phyloP scores from a whole-genome alignment of 53 echinoderm and acorn worm genomes.

The Echinometra lucunter region DNA sequence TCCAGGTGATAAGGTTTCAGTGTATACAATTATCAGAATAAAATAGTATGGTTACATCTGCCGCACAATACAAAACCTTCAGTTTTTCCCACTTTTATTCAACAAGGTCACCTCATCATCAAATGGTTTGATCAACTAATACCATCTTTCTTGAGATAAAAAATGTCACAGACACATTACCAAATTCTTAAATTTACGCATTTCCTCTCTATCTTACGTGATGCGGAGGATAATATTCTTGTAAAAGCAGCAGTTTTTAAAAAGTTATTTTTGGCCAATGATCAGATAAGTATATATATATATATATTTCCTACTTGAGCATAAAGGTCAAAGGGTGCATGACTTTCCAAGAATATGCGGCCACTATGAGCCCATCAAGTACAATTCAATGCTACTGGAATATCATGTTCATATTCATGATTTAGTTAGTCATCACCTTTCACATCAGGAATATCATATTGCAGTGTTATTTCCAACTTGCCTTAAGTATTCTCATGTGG shows the following conservation, averaged over 20 bases:
- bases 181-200: neutral
- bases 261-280: neutral
- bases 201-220: neutral
- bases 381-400: neutral
- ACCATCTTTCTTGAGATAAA: neutral
- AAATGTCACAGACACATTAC: neutral
- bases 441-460: neutral
- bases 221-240: neutral
- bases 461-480: neutral
- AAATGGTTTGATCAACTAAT: neutral
- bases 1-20: neutral
- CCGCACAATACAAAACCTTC: neutral
- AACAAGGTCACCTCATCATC: neutral
- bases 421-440: neutral
- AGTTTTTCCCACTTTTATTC: neutral
- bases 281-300: slow-evolving; percentile 4
- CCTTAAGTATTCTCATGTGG: neutral
- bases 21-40: neutral
- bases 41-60: neutral
- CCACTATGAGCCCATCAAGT: neutral
- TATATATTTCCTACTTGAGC: neutral
- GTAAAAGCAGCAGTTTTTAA: neutral
- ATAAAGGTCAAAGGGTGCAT: neutral
- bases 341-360: neutral
- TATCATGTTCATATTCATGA: neutral